A percentile compares a stretch with the other conserved stretches of the same genome.
phyloP scores from a whole-genome alignment of 2,797 vertebrate species.

The Sebastolobus alascanus region DNA sequence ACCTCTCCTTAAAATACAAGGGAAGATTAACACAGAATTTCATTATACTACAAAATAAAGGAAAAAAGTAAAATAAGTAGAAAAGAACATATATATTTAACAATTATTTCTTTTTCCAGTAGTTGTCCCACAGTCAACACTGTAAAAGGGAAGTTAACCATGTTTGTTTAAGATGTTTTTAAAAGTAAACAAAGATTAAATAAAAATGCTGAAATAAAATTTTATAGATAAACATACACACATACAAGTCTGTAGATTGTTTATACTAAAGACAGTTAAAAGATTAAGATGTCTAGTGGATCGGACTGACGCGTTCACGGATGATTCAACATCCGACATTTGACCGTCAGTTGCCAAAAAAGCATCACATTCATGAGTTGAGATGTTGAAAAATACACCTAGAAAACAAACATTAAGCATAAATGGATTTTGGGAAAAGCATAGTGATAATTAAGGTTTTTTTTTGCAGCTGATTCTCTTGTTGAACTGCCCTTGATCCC shows the following conservation, averaged over 20 bases:
- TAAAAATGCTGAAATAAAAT: not conserved
- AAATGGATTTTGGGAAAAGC: not conserved
- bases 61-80: too few species aligned
- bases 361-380: not conserved
- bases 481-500: not conserved
- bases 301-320: not conserved
- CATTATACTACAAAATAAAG: too few species aligned
- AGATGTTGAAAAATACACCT: not conserved
- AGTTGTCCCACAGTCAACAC: too few species aligned
- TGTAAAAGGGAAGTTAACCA: too few species aligned
- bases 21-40: too few species aligned
- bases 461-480: not conserved
- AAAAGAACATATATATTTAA: too few species aligned
- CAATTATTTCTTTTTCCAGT: too few species aligned
- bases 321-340: not conserved
- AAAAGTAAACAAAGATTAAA: too few species aligned
- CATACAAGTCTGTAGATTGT: not conserved
- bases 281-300: not conserved
- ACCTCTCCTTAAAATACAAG: too few species aligned
- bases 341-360: not conserved
- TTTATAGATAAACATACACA: rapidly evolving
- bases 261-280: not conserved
- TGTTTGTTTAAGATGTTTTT: too few species aligned
- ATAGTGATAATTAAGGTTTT: not conserved
- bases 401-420: not conserved